A percentile compares a stretch with the other conserved stretches of the same genome.
Conservation (phyloP, 2,888 invertebrate species). For the Meghimatium bilineatum region DNA sequence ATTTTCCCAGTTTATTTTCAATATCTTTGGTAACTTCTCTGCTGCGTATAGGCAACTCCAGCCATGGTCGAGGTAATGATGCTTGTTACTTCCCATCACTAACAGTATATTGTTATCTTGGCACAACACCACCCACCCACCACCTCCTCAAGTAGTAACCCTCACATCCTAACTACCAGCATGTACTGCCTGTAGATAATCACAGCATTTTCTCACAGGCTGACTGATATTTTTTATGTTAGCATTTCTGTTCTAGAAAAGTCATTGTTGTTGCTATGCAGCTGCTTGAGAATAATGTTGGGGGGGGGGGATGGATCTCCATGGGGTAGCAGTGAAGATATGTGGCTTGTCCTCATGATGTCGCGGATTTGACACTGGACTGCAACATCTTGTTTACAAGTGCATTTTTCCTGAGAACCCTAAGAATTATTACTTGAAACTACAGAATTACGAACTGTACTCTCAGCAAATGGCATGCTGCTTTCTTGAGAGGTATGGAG, state of each 20-base stretch:
- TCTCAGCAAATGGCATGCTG: too few species aligned
- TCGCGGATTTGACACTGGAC: too few species aligned
- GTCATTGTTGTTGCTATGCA: too few species aligned
- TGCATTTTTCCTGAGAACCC: too few species aligned
- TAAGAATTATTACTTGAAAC: too few species aligned
- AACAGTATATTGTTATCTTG: neutral
- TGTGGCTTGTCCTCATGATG: too few species aligned
- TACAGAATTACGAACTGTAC: too few species aligned
- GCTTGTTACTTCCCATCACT: constrained; percentile 10
- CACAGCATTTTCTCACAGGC: neutral
- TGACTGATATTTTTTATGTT: neutral
- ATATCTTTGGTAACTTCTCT: constrained; percentile 26
- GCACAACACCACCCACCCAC: neutral
- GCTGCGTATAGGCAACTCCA: constrained; percentile 53
- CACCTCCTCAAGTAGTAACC: neutral
- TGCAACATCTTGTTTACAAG: too few species aligned
- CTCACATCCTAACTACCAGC: neutral
- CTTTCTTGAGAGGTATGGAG: too few species aligned
- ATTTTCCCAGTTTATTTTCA: constrained; percentile 3
- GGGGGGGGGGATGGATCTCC: too few species aligned
- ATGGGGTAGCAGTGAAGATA: too few species aligned
- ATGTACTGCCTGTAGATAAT: constrained; percentile 3
- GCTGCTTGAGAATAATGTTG: too few species aligned
- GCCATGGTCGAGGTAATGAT: constrained; percentile 52
- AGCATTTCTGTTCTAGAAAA: neutral